Evolutionary conservation across 2,797 vertebrate genomes (phyloP), one percentile per base, ranked within the genome.

Genomic region (Morus bassanus): DNA sequence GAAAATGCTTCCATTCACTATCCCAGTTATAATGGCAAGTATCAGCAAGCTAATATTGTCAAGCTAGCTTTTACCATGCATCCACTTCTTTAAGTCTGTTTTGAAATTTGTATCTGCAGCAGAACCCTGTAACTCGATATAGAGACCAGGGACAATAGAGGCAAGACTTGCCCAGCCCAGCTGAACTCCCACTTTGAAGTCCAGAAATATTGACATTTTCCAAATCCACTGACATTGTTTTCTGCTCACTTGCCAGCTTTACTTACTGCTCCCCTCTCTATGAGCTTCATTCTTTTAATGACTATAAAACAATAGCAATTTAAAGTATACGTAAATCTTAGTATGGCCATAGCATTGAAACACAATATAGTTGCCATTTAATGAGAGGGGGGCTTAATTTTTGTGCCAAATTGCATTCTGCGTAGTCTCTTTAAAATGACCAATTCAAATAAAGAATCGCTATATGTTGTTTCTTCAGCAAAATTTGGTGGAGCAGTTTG

Each of bases 321-420:
- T 72, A 69, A 85, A 92, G 59, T 46, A 50, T 76, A 61, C 77
- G 65, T 91, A 93, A 92, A 92, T 95, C 92, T 91, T 80, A 41
- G 23, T 65, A 35, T 53, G 46, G 51, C n/a, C 72, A 5, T 84
- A 75, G 61, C 72, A 81, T 35, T 53, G 45, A 91, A 92, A 57
- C 68, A 91, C 86, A 88, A 78, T 59, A 30, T 21, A 59, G n/a
- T 73, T 43, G 35, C 37, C 61, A 28, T 84, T 94, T 81, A 43
- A 63, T 60, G 65, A 73, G 46, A 80, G 18, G 27, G 45, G 31
- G 63, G n/a, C 69, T 89, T 21, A 35, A 8, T 67, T 88, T 93
- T 74, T 63, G 18, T 88, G 80, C 76, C 63, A 46, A 63, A 64
- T 33, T 81, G 35, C 45, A 6, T 88, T 89, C 43, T 65, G 8